Evolutionary conservation across 2,888 invertebrate species (phyloP).

Genomic region (Mesorhabditis sp.): DNA sequence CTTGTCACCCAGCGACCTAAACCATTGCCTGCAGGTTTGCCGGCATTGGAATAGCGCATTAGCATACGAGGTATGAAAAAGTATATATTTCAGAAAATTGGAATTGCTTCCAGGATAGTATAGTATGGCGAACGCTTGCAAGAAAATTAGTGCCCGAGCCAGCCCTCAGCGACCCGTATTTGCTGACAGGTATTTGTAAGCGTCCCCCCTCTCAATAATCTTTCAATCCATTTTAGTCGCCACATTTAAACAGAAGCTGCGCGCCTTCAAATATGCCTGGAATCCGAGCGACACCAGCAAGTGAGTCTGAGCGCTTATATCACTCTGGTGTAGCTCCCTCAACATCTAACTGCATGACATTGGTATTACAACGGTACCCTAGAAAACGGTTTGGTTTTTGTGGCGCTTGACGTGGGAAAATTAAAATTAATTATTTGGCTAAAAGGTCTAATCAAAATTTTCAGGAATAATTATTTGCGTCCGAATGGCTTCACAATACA

Average conservation of each 20-base stretch:
- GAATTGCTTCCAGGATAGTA: conserved; percentile 25
- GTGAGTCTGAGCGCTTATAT: conserved; percentile 15
- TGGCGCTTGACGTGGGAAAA: neutral
- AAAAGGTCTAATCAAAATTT: neutral
- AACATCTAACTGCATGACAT: no score
- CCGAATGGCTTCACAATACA: conserved; percentile 94
- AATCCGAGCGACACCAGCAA: conserved; percentile 90
- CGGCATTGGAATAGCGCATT: conserved; percentile 86
- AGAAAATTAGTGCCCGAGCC: conserved; percentile 80
- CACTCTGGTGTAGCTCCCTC: no score
- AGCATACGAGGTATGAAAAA: conserved; percentile 62
- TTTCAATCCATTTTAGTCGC: conserved; percentile 67
- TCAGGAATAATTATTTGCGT: conserved; percentile 86
- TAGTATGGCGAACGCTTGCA: conserved; percentile 85
- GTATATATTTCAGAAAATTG: neutral
- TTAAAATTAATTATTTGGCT: conserved; percentile 6
- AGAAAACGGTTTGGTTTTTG: neutral
- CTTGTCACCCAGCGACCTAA: conserved; percentile 67
- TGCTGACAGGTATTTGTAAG: conserved; percentile 69
- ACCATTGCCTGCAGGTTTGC: conserved; percentile 85
- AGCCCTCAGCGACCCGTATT: conserved; percentile 77
- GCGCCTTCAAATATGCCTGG: conserved; percentile 92
- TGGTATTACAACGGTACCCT: no score
- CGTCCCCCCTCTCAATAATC: neutral
- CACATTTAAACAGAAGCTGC: conserved; percentile 85